Conservation (phyloP, 2,113 vertebrate genomes). For the Odontophorus gujanensis region DNA sequence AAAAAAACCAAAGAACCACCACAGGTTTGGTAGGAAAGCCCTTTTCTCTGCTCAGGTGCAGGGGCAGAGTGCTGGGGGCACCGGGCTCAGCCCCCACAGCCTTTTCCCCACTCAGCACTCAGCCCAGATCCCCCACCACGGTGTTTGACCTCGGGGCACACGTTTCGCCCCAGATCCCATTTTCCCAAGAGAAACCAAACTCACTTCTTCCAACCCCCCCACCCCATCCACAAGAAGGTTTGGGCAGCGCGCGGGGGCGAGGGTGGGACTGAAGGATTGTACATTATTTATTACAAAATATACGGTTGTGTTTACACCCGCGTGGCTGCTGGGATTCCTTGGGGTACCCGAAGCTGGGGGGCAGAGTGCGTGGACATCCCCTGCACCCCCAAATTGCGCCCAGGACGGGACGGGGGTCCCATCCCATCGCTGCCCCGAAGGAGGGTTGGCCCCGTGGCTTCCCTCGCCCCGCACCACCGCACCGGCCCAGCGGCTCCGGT, state of each 20-base stretch:
- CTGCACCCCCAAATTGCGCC: rapidly evolving
- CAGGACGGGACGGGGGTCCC: neutral
- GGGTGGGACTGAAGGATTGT: neutral
- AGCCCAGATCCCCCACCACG: neutral
- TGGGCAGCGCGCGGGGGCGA: neutral
- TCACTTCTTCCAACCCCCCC: neutral
- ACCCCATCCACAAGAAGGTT: neutral
- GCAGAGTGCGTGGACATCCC: neutral
- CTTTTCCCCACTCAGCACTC: neutral
- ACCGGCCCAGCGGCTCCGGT: neutral
- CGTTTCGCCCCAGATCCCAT: neutral
- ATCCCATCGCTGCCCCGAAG: neutral
- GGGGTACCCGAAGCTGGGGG: neutral
- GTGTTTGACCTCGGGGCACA: neutral
- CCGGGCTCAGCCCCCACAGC: rapidly evolving
- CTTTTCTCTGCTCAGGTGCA: neutral
- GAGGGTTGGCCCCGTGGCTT: neutral
- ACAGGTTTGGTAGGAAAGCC: neutral
- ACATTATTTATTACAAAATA: slow-evolving; percentile 62
- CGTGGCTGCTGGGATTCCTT: neutral
- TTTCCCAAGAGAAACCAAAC: neutral
- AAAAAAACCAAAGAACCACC: neutral
- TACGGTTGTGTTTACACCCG: neutral
- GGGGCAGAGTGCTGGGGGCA: rapidly evolving
- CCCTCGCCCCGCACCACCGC: neutral